Conservation (phyloP, 2,888 invertebrate species). For the Spisula solida region DNA sequence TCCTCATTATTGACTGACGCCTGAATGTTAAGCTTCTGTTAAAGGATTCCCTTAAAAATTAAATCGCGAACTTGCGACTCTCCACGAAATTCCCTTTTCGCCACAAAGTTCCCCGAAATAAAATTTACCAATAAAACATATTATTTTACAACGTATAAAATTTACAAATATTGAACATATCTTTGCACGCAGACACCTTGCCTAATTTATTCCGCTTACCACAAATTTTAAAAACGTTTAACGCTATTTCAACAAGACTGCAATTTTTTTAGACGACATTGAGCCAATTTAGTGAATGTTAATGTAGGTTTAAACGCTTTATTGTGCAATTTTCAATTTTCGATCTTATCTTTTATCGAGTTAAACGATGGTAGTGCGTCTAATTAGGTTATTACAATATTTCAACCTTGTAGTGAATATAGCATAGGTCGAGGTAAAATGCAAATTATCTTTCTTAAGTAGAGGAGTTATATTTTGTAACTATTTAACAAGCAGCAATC, state of each 20-base stretch:
- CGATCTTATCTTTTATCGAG: slow-evolving; percentile 39
- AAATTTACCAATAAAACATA: too few relatives aligned
- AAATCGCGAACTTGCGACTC: too few relatives aligned
- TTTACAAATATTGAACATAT: not conserved
- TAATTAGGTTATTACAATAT: slow-evolving; percentile 31
- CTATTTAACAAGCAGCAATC: not conserved
- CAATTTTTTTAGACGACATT: not conserved
- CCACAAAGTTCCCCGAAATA: too few relatives aligned
- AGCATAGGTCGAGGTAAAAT: not conserved
- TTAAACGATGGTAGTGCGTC: slow-evolving; percentile 26
- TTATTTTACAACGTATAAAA: too few relatives aligned
- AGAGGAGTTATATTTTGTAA: not conserved
- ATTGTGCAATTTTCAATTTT: slow-evolving; percentile 43
- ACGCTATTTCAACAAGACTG: not conserved
- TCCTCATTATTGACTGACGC: too few relatives aligned
- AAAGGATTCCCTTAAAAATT: too few relatives aligned
- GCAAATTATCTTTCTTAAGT: not conserved
- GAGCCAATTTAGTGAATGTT: slow-evolving; percentile 36
- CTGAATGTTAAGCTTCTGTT: too few relatives aligned
- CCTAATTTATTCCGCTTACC: not conserved
- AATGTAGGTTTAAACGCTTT: slow-evolving; percentile 48
- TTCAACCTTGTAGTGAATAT: not conserved
- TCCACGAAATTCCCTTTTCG: too few relatives aligned
- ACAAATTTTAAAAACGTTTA: not conserved
- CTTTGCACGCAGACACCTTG: not conserved